These are phyloP conservation scores for Mythimna vitellina DNA, from an alignment of 2,888 invertebrate species.

Conservation along the genomic window DNA sequence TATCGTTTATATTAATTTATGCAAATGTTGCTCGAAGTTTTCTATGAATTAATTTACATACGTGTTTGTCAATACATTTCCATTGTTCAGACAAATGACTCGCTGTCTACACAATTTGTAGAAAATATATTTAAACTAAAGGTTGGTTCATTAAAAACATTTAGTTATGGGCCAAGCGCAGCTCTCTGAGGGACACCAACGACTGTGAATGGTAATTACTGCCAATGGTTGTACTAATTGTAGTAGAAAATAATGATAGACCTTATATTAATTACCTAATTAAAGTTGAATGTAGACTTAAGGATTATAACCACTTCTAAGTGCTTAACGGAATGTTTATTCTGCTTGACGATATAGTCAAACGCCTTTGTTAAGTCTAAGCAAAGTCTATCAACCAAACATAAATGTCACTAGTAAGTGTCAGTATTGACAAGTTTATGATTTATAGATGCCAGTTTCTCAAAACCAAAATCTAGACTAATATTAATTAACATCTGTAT, in stretches of 20 bases:
- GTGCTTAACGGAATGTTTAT: neutral
- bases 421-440: neutral
- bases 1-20: slow-evolving; percentile 36
- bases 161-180: slow-evolving; percentile 19
- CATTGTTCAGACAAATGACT: slow-evolving; percentile 30
- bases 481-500: neutral
- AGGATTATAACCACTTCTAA: neutral
- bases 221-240: neutral
- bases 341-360: slow-evolving; percentile 8
- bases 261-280: neutral
- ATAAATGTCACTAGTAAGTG: neutral
- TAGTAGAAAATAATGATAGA: neutral
- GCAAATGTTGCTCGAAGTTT: slow-evolving; percentile 26
- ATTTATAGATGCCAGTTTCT: slow-evolving; percentile 3
- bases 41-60: slow-evolving; percentile 44
- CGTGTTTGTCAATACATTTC: slow-evolving; percentile 11
- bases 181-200: slow-evolving; percentile 7
- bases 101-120: neutral
- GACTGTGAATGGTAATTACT: slow-evolving; percentile 11
- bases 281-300: neutral
- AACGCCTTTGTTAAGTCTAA: slow-evolving; percentile 15
- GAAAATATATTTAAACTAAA: neutral
- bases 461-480: neutral
- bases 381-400: neutral
- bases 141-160: slow-evolving; percentile 12